These are phyloP conservation scores for Chrysopa pallens DNA, from an alignment of 1,140 invertebrate genomes.

Conservation along the genomic window DNA sequence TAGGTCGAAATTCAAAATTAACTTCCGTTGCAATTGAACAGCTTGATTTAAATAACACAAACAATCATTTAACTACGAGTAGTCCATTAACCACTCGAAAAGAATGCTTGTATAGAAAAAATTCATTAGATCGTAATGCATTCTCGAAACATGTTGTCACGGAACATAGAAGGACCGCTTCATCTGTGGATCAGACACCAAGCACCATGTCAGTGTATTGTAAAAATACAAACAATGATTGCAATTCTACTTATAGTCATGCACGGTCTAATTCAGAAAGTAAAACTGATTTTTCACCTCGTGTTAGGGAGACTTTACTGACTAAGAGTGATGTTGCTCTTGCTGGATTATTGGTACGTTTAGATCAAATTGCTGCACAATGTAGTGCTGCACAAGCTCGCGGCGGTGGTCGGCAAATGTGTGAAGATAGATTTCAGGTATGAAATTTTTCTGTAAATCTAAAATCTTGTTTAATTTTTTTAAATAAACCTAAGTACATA, in stretches of 20 bases:
- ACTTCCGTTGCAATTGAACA: not conserved
- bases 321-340: constrained; percentile 46
- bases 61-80: not conserved
- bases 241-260: not conserved
- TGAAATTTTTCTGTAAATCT: constrained; percentile 2
- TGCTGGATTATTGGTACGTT: constrained; percentile 36
- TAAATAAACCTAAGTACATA: no score
- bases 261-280: constrained; percentile 12
- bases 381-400: constrained; percentile 47
- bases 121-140: not conserved
- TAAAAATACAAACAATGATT: no score
- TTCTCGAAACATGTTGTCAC: not conserved
- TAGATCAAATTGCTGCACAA: constrained; percentile 47
- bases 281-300: constrained; percentile 2
- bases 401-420: constrained; percentile 46
- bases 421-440: constrained; percentile 52
- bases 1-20: constrained; percentile 10
- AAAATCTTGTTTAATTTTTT: no score
- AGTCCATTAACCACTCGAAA: not conserved
- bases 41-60: not conserved
- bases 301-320: constrained; percentile 30
- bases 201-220: no score
- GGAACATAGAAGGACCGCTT: not conserved
- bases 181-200: not conserved
- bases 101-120: not conserved